Evolutionary conservation across 2,113 vertebrate species (phyloP).

Genomic region (Hassar affinis): DNA sequence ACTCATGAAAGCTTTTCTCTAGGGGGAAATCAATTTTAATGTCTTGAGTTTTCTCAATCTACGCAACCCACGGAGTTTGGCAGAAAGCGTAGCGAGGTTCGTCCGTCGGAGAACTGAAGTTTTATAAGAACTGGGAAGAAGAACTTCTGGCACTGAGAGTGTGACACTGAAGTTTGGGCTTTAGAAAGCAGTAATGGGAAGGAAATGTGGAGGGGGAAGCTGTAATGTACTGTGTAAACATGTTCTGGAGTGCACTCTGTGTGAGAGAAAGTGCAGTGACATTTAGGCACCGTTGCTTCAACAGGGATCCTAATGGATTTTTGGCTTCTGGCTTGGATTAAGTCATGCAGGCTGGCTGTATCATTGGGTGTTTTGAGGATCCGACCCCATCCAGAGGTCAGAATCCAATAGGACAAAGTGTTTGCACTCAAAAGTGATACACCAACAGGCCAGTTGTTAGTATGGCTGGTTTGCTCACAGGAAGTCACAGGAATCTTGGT

Average conservation of each 20-base stretch:
- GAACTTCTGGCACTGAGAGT: background rate
- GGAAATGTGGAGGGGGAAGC: background rate
- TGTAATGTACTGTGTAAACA: background rate
- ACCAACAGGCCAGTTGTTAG: background rate
- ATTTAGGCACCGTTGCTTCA: constrained; percentile 32
- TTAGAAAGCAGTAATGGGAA: constrained; percentile 29
- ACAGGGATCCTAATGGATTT: constrained; percentile 40
- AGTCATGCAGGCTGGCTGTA: constrained; percentile 17
- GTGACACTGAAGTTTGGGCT: constrained; percentile 13
- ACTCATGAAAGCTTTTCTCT: background rate
- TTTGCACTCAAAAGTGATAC: background rate
- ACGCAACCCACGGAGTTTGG: constrained; percentile 27
- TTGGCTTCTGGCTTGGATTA: constrained; percentile 31
- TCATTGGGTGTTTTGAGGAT: constrained; percentile 15
- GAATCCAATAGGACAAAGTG: constrained; percentile 21
- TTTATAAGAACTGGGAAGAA: background rate
- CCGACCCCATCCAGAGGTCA: background rate
- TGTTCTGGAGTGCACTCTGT: background rate
- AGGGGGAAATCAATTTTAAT: background rate
- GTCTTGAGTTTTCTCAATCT: background rate
- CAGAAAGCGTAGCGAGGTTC: constrained; percentile 11
- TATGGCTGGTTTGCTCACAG: background rate
- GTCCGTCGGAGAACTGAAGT: background rate
- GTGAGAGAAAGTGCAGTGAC: constrained; percentile 34
- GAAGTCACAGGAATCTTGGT: background rate